Evolutionary conservation across 1,140 invertebrate genomes (phyloP), one percentile per base, ranked within the genome.

Genomic region (Heliothis virescens): DNA sequence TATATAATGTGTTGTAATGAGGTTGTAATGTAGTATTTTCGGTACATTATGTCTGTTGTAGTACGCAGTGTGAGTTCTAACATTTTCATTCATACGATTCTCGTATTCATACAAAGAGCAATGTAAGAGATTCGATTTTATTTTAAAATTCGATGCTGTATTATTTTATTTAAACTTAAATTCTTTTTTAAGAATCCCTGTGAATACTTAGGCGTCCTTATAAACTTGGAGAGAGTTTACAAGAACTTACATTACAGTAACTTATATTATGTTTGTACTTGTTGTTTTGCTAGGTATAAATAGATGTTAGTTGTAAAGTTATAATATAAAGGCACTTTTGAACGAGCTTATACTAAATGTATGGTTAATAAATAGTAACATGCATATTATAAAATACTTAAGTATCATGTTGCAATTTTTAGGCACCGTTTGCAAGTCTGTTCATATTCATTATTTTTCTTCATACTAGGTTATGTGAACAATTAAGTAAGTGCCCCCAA

Each of bases 211-310:
- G n/a, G 5, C 11, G 62, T 13, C 16, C 9, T 71, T 52, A 29
- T 26, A 52, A 71, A 53, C 48, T 52, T 71, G 12, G 26, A 4
- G 21, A 53, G 2, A 71, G 48, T 53, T 71, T 29, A 71, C 16
- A 72, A 72, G 47, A 41, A 72, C 69, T 57, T 16, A 57, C 69
- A 41, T 72, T 57, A 57, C 69, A 52, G 41, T 62, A 62, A 62
- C 72, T 60, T 75, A 75, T 11, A 60, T 21, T 75, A 75, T 50
- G 57, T 75, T 75, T 75, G 72, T 62, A 75, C 72, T 75, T 75
- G 72, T 62, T 62, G 72, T 62, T 62, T 41, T 47, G 41, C 62
- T 62, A 41, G 26, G 16, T 26, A 26, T 26, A 26, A 26, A 26
- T 13, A 48, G 5, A 62, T 60, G 18, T 62, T 62, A 13, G 18